These are phyloP conservation scores for Cydia amplana DNA, from an alignment of 1,140 invertebrate species.

Conservation along the genomic window DNA sequence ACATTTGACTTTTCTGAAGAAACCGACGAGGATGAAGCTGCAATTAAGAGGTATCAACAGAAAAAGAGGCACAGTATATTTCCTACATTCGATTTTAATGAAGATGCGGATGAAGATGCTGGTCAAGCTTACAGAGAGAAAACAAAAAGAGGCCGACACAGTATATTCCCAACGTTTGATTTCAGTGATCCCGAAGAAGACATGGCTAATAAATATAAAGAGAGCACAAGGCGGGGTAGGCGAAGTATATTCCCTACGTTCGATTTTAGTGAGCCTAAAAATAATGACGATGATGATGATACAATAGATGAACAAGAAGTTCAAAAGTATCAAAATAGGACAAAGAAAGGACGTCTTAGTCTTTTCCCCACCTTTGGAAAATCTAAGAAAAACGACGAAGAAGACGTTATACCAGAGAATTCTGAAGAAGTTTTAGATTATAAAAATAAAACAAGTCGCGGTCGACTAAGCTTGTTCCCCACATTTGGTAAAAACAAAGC, in stretches of 20 bases:
- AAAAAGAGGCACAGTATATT: constrained; percentile 73
- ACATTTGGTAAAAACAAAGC: constrained; percentile 69
- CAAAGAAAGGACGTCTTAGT: constrained; percentile 67
- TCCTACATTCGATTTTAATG: constrained; percentile 69
- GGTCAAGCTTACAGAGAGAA: constrained; percentile 50
- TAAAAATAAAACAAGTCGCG: constrained; percentile 66
- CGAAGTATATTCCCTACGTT: constrained; percentile 72
- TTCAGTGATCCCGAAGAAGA: constrained; percentile 65
- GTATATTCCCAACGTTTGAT: constrained; percentile 64
- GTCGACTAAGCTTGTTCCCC: constrained; percentile 66
- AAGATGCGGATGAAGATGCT: constrained; percentile 53
- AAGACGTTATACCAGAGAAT: constrained; percentile 62
- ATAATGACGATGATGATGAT: constrained; percentile 59
- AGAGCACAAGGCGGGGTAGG: constrained; percentile 63
- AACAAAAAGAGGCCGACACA: constrained; percentile 54
- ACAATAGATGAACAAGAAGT: constrained; percentile 69
- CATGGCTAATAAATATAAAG: constrained; percentile 58
- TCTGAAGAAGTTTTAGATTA: constrained; percentile 72
- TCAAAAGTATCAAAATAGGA: constrained; percentile 67
- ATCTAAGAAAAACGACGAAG: constrained; percentile 66
- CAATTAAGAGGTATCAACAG: constrained; percentile 56
- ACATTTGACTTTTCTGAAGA: constrained; percentile 69
- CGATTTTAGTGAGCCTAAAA: constrained; percentile 58
- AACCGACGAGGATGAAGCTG: constrained; percentile 57
- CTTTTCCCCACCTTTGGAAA: constrained; percentile 72